Evolutionary conservation across 2,113 vertebrate species (phyloP).

Genomic region (Notothenia coriiceps): DNA sequence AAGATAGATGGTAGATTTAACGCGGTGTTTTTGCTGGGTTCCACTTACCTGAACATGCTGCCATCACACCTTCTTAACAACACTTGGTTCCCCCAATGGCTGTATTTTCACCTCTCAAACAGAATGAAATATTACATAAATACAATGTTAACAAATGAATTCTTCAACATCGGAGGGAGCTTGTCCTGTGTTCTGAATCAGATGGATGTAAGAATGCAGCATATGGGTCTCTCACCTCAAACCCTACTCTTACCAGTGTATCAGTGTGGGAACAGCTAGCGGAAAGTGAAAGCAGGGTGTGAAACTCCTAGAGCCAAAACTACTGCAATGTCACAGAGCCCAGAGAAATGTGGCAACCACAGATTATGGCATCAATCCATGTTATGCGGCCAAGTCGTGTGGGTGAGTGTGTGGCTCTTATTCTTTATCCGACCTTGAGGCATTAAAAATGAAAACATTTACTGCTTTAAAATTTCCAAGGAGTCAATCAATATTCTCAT

Average conservation of each 20-base stretch:
- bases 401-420: no score
- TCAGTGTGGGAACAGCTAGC: constrained; percentile 34
- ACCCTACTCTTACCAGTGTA: constrained; percentile 4
- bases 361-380: constrained; percentile 69
- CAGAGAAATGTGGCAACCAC: constrained; percentile 76
- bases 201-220: constrained; percentile 12
- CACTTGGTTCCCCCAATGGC: constrained; percentile 6
- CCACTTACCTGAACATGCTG: constrained; percentile 49
- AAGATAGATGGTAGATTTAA: no score
- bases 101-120: constrained; percentile 15
- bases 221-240: background rate
- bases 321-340: constrained; percentile 69
- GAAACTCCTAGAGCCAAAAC: constrained; percentile 46
- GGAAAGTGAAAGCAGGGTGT: constrained; percentile 49
- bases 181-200: background rate
- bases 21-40: background rate
- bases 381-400: constrained; percentile 25
- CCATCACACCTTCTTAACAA: constrained; percentile 11
- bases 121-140: background rate
- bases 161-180: background rate
- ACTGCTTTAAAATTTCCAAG: background rate
- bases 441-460: background rate
- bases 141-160: background rate
- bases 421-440: background rate
- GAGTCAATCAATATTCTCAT: no score